phyloP scores from a whole-genome alignment of 2,888 invertebrate genomes.

The Chalcis sispes region DNA sequence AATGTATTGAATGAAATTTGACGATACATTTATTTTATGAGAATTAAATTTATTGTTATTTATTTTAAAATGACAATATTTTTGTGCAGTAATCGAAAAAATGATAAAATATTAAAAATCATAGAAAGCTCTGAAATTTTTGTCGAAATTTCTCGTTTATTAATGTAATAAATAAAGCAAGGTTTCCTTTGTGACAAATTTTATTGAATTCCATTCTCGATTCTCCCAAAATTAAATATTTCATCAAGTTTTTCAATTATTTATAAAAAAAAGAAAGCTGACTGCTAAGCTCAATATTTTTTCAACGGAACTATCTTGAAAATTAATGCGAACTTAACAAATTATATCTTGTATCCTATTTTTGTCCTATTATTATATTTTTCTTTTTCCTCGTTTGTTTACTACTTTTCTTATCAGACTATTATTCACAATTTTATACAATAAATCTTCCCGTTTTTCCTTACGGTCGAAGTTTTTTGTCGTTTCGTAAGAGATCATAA shows the following conservation, averaged over 20 bases:
- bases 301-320: too few species aligned
- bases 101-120: too few species aligned
- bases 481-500: conserved; percentile 28
- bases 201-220: conserved; percentile 39
- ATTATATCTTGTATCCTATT: too few species aligned
- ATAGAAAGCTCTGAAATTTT: too few species aligned
- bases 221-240: conserved; percentile 5
- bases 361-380: background rate
- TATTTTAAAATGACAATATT: conserved; percentile 32
- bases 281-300: too few species aligned
- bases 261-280: too few species aligned
- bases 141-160: conserved; percentile 35
- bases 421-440: conserved; percentile 22
- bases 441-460: background rate
- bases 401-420: background rate
- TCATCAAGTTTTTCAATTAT: too few species aligned
- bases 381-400: conserved; percentile 1
- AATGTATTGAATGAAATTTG: too few species aligned
- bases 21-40: too few species aligned
- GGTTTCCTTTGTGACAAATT: conserved; percentile 23
- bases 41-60: background rate
- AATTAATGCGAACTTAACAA: too few species aligned
- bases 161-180: conserved; percentile 30
- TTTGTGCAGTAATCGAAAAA: conserved; percentile 22
- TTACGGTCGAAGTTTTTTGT: conserved; percentile 21